A percentile compares a stretch with the other conserved stretches of the same genome.
These are phyloP conservation scores for Volucella zonaria DNA, from an alignment of 2,888 invertebrate species.

Conservation along the genomic window DNA sequence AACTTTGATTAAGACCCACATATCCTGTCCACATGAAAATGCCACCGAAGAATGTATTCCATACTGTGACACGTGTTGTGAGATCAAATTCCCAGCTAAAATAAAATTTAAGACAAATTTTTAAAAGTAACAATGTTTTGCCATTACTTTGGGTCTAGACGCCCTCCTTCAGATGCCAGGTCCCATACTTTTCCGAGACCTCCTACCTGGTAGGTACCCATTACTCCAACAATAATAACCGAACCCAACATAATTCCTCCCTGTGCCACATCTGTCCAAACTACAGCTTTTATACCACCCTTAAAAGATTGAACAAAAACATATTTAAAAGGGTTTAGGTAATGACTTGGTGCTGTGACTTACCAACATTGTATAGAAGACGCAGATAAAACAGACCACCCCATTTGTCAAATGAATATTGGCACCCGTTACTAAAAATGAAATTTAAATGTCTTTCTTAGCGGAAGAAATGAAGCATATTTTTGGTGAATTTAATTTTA, in stretches of 20 bases:
- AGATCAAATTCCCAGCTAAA: constrained; percentile 83
- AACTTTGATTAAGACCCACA: constrained; percentile 88
- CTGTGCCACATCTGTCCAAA: constrained; percentile 82
- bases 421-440: constrained; percentile 83
- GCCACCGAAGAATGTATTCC: constrained; percentile 85
- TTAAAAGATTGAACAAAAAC: constrained; percentile 43
- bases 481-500: no score
- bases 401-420: constrained; percentile 83
- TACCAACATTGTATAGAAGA: constrained; percentile 84
- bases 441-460: not conserved
- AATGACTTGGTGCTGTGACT: constrained; percentile 73
- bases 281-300: constrained; percentile 82
- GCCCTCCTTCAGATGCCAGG: constrained; percentile 76
- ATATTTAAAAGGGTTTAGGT: not conserved
- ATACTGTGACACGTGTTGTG: constrained; percentile 85
- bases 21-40: constrained; percentile 85
- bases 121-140: no score
- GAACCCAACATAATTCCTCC: constrained; percentile 78
- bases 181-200: constrained; percentile 77
- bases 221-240: constrained; percentile 77
- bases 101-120: not conserved
- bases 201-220: constrained; percentile 78
- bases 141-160: constrained; percentile 75
- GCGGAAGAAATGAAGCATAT: not conserved
- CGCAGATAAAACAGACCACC: constrained; percentile 83